Base-by-base conservation (phyloP, 1,140 invertebrate genomes). In the Trichonephila clavipes region DNA sequence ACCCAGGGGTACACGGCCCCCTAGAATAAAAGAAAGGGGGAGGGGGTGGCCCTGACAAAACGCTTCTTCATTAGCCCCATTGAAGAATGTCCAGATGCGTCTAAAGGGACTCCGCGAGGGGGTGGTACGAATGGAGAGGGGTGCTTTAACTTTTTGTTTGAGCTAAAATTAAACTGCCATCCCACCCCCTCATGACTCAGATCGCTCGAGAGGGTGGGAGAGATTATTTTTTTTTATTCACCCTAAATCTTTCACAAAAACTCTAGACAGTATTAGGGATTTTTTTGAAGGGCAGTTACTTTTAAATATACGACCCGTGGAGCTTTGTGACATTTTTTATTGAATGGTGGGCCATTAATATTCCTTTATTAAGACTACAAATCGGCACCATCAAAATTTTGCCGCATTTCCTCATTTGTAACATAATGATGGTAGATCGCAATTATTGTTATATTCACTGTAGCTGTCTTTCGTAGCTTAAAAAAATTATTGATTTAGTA, bases 51-150 rank as follows among this genome's bases (percentile, higher is more conserved):
- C 8, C 83, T 40, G 66, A 77, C 72, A 77, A 77, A 87, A 87
- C 58, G 51, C 28, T 87, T 44, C 88, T 77, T 89, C 88, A 89
- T 89, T 89, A 89, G 88, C 62, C n/a, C 88, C 88, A 89, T 77
- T 51, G 61, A 89, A 89, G 85, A 87, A 87, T 87, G 85, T 87
- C 85, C 85, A 89, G 88, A 89, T 89, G 88, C 64, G 88, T 69
- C 24, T 69, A 69, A 69, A 69, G 64, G 59, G 64, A 28, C 5
- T 34, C 59, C 59, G 21, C 18, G 40, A 16, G 44, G 34, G 64
- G 88, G 64, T 72, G 21, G 58, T n/a, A 72, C 7, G 64, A 28
- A 12, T 58, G 24, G 51, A 61, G 88, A 72, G 44, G 66, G 64
- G 64, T 51, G 88, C 88, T 72, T 89, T 59, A 58, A 72, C 88